Evolutionary conservation across 2,888 invertebrate species (phyloP).

Genomic region (Amiota minor): DNA sequence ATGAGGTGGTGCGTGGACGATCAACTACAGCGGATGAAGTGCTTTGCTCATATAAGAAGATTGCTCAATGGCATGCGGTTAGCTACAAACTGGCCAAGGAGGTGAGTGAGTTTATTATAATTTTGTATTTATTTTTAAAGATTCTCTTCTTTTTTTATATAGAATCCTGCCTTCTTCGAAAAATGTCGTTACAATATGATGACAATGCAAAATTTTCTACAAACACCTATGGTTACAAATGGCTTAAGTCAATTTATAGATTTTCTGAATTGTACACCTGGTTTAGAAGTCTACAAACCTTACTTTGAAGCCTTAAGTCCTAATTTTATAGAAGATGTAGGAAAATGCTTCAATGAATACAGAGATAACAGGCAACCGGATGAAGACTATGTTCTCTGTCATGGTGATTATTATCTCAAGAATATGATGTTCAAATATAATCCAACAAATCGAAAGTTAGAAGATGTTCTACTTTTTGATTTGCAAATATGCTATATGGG

Average conservation of each 20-base stretch:
- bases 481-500: slow-evolving; percentile 56
- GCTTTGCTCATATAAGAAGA: slow-evolving; percentile 43
- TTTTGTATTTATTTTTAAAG: not conserved
- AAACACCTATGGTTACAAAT: slow-evolving; percentile 24
- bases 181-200: slow-evolving; percentile 5
- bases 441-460: slow-evolving; percentile 28
- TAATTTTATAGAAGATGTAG: slow-evolving; percentile 5
- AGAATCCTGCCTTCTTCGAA: slow-evolving; percentile 29
- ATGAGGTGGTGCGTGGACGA: slow-evolving; percentile 36
- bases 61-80: slow-evolving; percentile 56
- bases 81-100: slow-evolving; percentile 47
- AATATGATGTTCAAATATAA: slow-evolving; percentile 60
- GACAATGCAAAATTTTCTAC: slow-evolving; percentile 10
- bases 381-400: slow-evolving; percentile 55
- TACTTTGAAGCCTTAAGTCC: slow-evolving; percentile 39
- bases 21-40: slow-evolving; percentile 38
- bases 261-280: slow-evolving; percentile 30
- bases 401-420: slow-evolving; percentile 60
- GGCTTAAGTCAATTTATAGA: slow-evolving; percentile 41
- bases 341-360: slow-evolving; percentile 36
- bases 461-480: slow-evolving; percentile 60
- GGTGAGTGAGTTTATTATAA: slow-evolving; percentile 35
- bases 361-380: slow-evolving; percentile 41
- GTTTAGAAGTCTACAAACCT: slow-evolving; percentile 39
- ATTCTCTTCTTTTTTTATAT: not conserved